Evolutionary conservation across 1,140 invertebrate species (phyloP), one percentile per base, ranked within the genome.

Genomic region (Cydia strobilella): DNA sequence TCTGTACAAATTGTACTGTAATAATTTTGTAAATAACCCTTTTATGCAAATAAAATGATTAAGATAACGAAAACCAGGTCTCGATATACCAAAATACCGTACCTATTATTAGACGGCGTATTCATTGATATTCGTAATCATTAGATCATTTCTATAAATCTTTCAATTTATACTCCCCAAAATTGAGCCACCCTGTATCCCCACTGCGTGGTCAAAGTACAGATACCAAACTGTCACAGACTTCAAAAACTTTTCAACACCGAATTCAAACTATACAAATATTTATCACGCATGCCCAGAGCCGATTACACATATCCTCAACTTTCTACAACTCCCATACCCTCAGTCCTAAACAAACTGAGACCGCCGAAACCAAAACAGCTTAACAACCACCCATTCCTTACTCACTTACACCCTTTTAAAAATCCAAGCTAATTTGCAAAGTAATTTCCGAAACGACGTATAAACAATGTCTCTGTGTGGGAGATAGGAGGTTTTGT

Each of bases 321-420:
- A 69, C 27, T 35, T 69, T 31, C 25, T 23, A 18, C 23, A 31
- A 27, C 23, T 69, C 10, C 65, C 65, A 39, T 35, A 6, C n/a
- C 31, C 31, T 39, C 25, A 35, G n/a, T 69, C 65, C 65, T 69
- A 69, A 69, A 18, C 65, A 69, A 69, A 69, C 65, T 35, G 31
- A 10, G 35, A 18, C 15, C 18, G 42, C 10, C n/a, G 13, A 69
- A 31, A 31, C 65, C n/a, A n/a, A 66, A 66, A 66, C 25, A 23
- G n/a, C 25, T 15, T 69, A 69, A n/a, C 27, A 3, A 10, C 65
- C 31, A 69, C 9, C 3, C 1, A 10, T 23, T 35, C 1, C 9
- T 0, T n/a, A 15, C 7, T 12, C n/a, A 23, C 15, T 39, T 69
- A 69, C 2, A 1, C 27, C 65, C 25, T 69, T 69, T 69, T 69